These are phyloP conservation scores for Tricholauxania praeusta DNA, from an alignment of 2,888 invertebrate genomes.

Conservation along the genomic window DNA sequence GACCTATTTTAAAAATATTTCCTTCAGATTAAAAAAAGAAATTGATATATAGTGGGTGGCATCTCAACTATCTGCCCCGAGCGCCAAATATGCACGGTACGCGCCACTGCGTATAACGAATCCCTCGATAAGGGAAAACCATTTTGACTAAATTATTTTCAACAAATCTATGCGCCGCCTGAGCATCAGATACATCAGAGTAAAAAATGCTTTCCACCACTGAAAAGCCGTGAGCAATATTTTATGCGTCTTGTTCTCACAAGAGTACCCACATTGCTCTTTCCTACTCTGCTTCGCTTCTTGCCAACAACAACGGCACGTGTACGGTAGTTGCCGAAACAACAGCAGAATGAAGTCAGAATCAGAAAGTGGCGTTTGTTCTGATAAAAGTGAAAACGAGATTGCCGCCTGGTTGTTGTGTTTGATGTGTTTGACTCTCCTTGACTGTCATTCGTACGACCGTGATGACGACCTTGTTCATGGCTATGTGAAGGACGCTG, in stretches of 20 bases:
- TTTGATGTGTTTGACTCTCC: constrained; percentile 45
- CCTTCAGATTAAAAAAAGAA: too few relatives aligned
- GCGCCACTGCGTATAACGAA: too few relatives aligned
- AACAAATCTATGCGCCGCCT: too few relatives aligned
- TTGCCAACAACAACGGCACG: neutral
- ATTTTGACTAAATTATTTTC: too few relatives aligned
- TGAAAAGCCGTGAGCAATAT: too few relatives aligned
- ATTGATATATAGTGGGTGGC: too few relatives aligned
- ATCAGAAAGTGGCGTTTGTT: constrained; percentile 19
- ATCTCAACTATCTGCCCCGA: too few relatives aligned
- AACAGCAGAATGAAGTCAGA: constrained; percentile 16
- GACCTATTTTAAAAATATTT: too few relatives aligned
- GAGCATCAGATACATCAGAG: too few relatives aligned
- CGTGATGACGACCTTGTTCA: constrained; percentile 47
- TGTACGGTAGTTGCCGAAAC: neutral
- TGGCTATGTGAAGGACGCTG: constrained; percentile 62
- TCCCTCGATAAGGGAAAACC: too few relatives aligned
- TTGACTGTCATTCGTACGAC: constrained; percentile 59
- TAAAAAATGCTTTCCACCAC: too few relatives aligned
- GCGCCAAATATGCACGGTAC: too few relatives aligned
- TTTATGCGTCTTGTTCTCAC: neutral
- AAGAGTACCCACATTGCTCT: neutral
- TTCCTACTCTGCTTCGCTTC: neutral
- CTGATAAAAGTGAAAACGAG: constrained; percentile 44
- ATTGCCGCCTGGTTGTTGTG: constrained; percentile 34